Evolutionary conservation across 2,888 invertebrate species (phyloP).

Genomic region (Oxytorus armatus): DNA sequence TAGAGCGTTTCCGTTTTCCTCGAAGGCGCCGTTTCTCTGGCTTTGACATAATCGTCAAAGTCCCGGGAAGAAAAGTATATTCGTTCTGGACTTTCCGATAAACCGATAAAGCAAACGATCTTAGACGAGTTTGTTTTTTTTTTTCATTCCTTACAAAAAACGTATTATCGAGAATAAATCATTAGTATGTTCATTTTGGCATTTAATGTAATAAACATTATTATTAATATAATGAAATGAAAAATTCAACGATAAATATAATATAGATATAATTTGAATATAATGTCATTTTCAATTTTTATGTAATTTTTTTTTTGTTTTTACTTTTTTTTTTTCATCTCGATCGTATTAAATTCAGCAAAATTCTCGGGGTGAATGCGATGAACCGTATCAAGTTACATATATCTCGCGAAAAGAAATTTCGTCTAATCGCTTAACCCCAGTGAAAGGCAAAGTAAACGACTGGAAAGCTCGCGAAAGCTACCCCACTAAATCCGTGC

Average conservation of each 20-base stretch:
- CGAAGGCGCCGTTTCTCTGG: conserved; percentile 40
- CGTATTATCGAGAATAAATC: background rate
- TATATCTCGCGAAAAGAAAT: conserved; percentile 59
- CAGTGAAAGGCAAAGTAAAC: conserved; percentile 62
- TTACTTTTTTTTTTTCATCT: too few relatives aligned
- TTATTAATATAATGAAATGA: too few relatives aligned
- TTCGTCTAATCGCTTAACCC: conserved; percentile 65
- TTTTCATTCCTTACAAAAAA: background rate
- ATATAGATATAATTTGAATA: too few relatives aligned
- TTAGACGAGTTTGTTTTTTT: background rate
- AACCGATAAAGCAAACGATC: conserved; percentile 32
- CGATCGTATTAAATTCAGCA: too few relatives aligned
- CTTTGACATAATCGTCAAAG: conserved; percentile 62
- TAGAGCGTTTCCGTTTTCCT: conserved; percentile 42
- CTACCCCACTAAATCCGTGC: conserved; percentile 60
- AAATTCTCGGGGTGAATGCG: too few relatives aligned
- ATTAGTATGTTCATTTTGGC: background rate
- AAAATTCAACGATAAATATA: too few relatives aligned
- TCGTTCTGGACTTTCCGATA: conserved; percentile 33
- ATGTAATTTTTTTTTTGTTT: too few relatives aligned
- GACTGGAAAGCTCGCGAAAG: conserved; percentile 63
- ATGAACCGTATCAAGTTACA: conserved; percentile 16
- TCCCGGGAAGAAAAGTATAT: conserved; percentile 38
- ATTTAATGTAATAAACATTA: background rate
- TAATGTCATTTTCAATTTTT: too few relatives aligned